Base-by-base conservation (phyloP, 2,797 vertebrate species). In the Phalloptychus januarius region DNA sequence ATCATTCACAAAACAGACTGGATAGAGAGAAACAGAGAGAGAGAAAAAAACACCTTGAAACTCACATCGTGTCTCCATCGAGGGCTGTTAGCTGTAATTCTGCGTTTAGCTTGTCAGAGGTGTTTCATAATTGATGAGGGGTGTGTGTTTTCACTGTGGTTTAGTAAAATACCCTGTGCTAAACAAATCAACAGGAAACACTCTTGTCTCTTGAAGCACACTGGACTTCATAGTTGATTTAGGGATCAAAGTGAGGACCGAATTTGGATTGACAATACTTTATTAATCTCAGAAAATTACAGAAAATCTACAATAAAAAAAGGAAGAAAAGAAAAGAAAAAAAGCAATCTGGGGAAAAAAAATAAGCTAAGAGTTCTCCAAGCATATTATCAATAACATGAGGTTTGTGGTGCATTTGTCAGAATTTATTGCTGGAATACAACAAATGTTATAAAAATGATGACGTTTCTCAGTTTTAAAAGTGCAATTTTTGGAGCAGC, bases 121-220 rank as follows among this genome's bases (percentile, higher is more conserved):
- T 79, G 40, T 3, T 86, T 73, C 72, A 85, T 81, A 74, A 82
- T 77, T 72, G 74, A 87, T 88, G 76, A 82, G 23, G 54, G 56
- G 13, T 44, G 2, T n/a, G 61, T 72, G 83, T 88, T 90, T 89
- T 83, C 56, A 42, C 28, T 69, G 76, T 44, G 82, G 18, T 25
- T 87, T 50, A n/a, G 23, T 45, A 28, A 80, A 77, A 86, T 77
- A 5, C 28, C 73, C 75, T 75, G n/a, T 74, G 77, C 38, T 23
- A 71, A 83, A 7, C 52, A 76, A 84, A 48, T 33, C 70, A 61
- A 7, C 1, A 45, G 76, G 69, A 33, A 65, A 76, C 31, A 38
- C 3, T 58, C 36, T 70, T 28, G 61, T 56, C 71, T 84, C n/a
- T 28, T n/a, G 38, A 25, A 40, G 4, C 20, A 23, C 36, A 11